Percentiles rank a stretch among this genome's conserved stretches.
Evolutionary conservation across 2,113 vertebrate species (phyloP).

Genomic region (Semnopithecus entellus): DNA sequence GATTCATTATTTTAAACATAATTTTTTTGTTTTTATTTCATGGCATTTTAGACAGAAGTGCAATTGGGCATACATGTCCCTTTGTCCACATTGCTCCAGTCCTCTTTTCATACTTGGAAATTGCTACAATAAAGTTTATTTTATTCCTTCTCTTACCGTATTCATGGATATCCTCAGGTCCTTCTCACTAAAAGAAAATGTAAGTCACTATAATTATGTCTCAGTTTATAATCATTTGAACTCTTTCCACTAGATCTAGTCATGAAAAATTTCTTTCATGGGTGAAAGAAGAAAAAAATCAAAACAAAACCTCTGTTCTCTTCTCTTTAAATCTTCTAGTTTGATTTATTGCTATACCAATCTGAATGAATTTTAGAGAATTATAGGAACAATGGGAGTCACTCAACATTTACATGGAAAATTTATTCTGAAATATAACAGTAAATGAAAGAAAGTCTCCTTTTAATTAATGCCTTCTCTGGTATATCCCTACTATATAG

Average conservation of each 20-base stretch:
- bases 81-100: neutral
- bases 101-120: neutral
- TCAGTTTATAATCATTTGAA: neutral
- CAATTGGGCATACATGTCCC: neutral
- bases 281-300: neutral
- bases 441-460: neutral
- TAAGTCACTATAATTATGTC: neutral
- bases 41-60: neutral
- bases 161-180: neutral
- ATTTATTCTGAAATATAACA: neutral
- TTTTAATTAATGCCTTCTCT: neutral
- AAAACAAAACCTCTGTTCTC: neutral
- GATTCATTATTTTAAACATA: slow-evolving; percentile 24
- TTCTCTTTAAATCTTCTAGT: neutral
- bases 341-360: neutral
- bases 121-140: neutral
- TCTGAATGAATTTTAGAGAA: slow-evolving; percentile 4
- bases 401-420: neutral
- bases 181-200: neutral
- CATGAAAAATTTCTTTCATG: neutral
- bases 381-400: neutral
- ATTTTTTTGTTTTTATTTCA: neutral
- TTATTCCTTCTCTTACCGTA: neutral
- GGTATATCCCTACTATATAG: neutral
- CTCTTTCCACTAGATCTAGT: neutral